Percentiles rank a stretch among this genome's conserved stretches.
Conservation (phyloP, 1,140 invertebrate species). For the Diachasmimorpha longicaudata region DNA sequence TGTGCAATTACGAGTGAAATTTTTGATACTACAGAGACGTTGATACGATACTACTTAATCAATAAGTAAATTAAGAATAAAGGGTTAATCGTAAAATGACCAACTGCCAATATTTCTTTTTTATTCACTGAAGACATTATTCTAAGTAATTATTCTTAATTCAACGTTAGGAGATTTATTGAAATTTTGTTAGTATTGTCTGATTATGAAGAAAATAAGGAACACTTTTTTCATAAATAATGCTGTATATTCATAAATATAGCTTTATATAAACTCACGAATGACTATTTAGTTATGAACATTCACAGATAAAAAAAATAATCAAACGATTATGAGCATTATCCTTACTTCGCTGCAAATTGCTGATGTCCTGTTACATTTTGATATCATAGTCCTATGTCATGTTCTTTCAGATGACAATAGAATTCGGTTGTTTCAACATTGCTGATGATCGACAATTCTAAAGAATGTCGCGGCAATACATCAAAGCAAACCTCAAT, state of each 20-base stretch:
- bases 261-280: slow-evolving; percentile 14
- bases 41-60: background rate
- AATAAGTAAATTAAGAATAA: background rate
- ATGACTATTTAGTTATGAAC: background rate
- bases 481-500: too few species aligned
- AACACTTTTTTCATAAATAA: background rate
- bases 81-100: background rate
- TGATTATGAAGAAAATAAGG: background rate
- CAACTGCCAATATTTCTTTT: background rate
- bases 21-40: background rate
- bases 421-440: too few species aligned
- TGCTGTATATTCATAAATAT: background rate
- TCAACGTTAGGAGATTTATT: background rate
- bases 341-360: too few species aligned
- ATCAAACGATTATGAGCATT: too few species aligned
- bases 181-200: background rate
- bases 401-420: too few species aligned
- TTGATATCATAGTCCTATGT: too few species aligned
- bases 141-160: too few species aligned
- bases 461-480: too few species aligned
- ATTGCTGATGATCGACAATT: too few species aligned
- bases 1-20: slow-evolving; percentile 10
- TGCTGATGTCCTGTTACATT: too few species aligned
- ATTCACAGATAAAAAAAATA: background rate
- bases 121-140: background rate